Percentiles rank a stretch among this genome's conserved stretches.
These are phyloP conservation scores for Naja naja DNA, from an alignment of 2,113 vertebrate species.

Conservation along the genomic window DNA sequence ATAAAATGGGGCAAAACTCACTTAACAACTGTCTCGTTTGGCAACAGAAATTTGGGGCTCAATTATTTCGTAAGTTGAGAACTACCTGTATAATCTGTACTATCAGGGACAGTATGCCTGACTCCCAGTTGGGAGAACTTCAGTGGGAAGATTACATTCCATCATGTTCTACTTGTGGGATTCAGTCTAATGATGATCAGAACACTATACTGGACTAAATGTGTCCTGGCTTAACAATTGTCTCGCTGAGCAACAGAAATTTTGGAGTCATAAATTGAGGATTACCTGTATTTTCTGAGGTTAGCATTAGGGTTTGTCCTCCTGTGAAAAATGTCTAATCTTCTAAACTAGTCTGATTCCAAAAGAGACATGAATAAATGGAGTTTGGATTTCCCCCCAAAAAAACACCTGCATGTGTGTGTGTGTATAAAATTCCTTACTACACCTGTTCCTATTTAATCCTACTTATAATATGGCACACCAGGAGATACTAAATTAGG, in stretches of 20 bases:
- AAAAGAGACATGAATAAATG: neutral
- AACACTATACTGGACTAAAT: neutral
- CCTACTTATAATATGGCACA: neutral
- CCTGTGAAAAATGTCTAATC: neutral
- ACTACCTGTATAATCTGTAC: neutral
- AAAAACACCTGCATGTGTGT: neutral
- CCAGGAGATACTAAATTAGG: neutral
- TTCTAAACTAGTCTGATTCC: neutral
- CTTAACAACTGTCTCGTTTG: neutral
- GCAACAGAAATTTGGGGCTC: neutral
- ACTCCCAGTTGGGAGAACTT: neutral
- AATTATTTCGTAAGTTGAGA: neutral
- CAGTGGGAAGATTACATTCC: neutral
- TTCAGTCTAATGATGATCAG: neutral
- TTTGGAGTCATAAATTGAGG: neutral
- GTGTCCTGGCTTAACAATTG: neutral
- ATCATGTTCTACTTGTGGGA: neutral
- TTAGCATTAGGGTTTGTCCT: neutral
- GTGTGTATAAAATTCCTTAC: no score
- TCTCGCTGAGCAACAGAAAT: neutral
- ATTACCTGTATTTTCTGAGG: neutral
- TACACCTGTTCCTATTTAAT: neutral
- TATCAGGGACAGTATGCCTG: neutral
- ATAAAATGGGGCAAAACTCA: neutral
- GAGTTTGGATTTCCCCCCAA: neutral